Base-by-base conservation (phyloP, 2,113 vertebrate species). In the Corydoras maculifer region DNA sequence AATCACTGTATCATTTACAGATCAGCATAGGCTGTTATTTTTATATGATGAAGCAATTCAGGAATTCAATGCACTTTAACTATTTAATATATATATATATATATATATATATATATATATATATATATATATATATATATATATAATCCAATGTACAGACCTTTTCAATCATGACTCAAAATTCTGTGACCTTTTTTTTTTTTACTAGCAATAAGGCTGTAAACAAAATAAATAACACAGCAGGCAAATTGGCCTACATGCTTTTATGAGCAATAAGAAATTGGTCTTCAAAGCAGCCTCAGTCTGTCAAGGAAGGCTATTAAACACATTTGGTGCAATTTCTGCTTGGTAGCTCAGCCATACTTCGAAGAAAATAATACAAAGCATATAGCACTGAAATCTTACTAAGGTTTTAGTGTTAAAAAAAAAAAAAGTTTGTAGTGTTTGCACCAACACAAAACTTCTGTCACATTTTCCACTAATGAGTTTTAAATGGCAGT, bases 211-310 rank as follows among this genome's bases (percentile, higher is more conserved):
- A 43, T 43, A 43, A 43, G 35, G 35, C 35, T 43, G 35, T 43
- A 43, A 43, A 43, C 35, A 43, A 43, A 43, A 43, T 43, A 43
- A 43, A 43, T 43, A 43, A 43, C 35, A 43, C 35, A 8, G 35
- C 29, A 32, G 58, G 9, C 32, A 59, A 60, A 30, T 50, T 32
- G 68, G 49, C 18, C 2, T 35, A 43, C 60, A 55, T 57, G n/a
- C 31, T 35, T 55, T 13, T 18, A 70, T 25, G n/a, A 72, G 70
- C 54, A 65, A 31, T 65, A 65, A 64, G 53, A 64, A 57, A 65
- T 66, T 53, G 64, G 15, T 11, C 18, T 54, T 29, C 49, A 65
- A 25, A 66, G 49, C 25, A 51, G 48, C 18, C 48, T 14, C 12
- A 11, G 8, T 58, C 35, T 25, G 64, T 65, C 62, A 51, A 30